A percentile compares a stretch with the other conserved stretches of the same genome.
Conservation (phyloP, 2,797 vertebrate genomes). For the Nannoperca australis region DNA sequence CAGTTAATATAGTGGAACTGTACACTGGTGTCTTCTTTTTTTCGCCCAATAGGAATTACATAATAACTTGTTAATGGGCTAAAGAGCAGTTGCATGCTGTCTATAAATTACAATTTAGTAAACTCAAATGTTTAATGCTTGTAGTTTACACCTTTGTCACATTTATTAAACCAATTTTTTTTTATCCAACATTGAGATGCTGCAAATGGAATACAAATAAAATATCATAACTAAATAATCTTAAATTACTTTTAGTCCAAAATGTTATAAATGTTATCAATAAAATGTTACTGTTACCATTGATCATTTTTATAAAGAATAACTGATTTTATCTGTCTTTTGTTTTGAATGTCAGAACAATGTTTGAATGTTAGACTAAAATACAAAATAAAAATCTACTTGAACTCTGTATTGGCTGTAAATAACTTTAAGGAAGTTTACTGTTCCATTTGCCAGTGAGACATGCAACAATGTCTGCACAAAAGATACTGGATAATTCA, state of each 20-base stretch:
- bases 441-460: neutral
- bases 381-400: neutral
- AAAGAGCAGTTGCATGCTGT: neutral
- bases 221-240: neutral
- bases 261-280: no score
- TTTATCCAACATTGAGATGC: neutral
- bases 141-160: neutral
- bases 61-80: neutral
- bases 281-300: no score
- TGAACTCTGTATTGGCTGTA: neutral
- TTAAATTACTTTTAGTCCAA: neutral
- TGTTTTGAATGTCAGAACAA: neutral
- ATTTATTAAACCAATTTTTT: neutral
- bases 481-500: neutral
- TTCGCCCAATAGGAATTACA: neutral
- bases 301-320: neutral
- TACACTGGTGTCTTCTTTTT: neutral
- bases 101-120: neutral
- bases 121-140: neutral
- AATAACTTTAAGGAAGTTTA: neutral
- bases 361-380: neutral
- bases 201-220: constrained; percentile 1
- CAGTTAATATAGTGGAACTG: constrained; percentile 1
- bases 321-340: neutral
- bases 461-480: constrained; percentile 3